A percentile compares a stretch with the other conserved stretches of the same genome.
Evolutionary conservation across 2,888 invertebrate species (phyloP).

Genomic region (Pterostichus niger): DNA sequence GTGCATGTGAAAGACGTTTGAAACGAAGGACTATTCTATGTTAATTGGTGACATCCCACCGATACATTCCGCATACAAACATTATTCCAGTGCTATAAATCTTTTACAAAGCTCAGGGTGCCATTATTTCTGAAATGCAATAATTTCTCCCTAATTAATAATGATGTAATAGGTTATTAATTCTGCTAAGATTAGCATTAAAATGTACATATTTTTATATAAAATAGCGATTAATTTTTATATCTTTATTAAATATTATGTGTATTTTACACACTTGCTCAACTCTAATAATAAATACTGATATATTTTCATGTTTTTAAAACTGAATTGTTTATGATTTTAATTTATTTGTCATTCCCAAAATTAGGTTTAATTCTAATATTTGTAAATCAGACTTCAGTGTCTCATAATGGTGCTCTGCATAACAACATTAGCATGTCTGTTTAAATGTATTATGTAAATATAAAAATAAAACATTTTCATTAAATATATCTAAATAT

Average conservation of each 20-base stretch:
- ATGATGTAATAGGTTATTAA: constrained; percentile 68
- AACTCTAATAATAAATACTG: constrained; percentile 73
- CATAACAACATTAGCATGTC: constrained; percentile 65
- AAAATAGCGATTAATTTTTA: constrained; percentile 70
- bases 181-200: constrained; percentile 69
- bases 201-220: constrained; percentile 70
- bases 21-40: constrained; percentile 39
- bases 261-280: constrained; percentile 77
- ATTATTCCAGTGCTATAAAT: constrained; percentile 73
- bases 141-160: constrained; percentile 70
- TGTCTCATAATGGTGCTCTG: constrained; percentile 67
- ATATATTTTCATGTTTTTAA: constrained; percentile 70
- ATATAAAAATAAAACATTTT: constrained; percentile 66
- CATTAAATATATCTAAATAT: constrained; percentile 57
- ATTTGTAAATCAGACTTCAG: constrained; percentile 63
- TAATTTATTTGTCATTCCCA: constrained; percentile 71
- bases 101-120: constrained; percentile 75
- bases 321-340: constrained; percentile 70
- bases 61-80: constrained; percentile 62
- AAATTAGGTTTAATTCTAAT: constrained; percentile 63
- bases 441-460: constrained; percentile 64
- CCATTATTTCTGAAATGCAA: constrained; percentile 75
- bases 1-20: constrained; percentile 53
- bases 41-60: constrained; percentile 66
- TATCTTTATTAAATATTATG: constrained; percentile 71